A percentile compares a stretch with the other conserved stretches of the same genome.
Evolutionary conservation across 2,797 vertebrate genomes (phyloP).

Genomic region (Channa striata): DNA sequence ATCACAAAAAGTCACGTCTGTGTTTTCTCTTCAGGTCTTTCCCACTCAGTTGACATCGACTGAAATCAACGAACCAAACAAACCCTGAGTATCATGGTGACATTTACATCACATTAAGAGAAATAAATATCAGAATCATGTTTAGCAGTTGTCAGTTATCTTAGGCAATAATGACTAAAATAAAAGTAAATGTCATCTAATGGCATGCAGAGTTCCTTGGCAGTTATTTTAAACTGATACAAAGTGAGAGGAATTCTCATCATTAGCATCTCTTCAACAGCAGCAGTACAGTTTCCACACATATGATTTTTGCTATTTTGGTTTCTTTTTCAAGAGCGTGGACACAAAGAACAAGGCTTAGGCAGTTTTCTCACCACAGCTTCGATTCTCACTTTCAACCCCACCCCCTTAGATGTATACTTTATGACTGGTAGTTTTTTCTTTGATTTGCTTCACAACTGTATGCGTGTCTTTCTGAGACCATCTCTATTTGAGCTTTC

Average conservation of each 20-base stretch:
- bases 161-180: slow-evolving; percentile 5
- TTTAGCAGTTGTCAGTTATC: slow-evolving; percentile 16
- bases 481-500: slow-evolving; percentile 6
- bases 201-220: background rate
- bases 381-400: slow-evolving; percentile 27
- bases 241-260: slow-evolving; percentile 10
- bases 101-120: slow-evolving; percentile 8
- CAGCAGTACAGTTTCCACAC: slow-evolving; percentile 21
- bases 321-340: slow-evolving; percentile 19
- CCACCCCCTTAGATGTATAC: background rate
- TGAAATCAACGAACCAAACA: background rate
- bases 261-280: slow-evolving; percentile 19
- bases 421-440: no score
- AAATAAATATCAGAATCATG: slow-evolving; percentile 7
- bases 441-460: no score
- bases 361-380: slow-evolving; percentile 48
- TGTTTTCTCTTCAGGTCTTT: background rate
- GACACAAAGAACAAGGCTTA: slow-evolving; percentile 48
- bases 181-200: slow-evolving; percentile 21
- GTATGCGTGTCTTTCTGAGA: background rate
- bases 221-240: slow-evolving; percentile 6
- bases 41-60: background rate
- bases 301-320: slow-evolving; percentile 5
- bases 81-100: slow-evolving; percentile 6
- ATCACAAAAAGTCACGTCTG: background rate